Percentiles rank a stretch among this genome's conserved stretches.
Evolutionary conservation across 2,113 vertebrate species (phyloP).

Genomic region (Gracilinanus agilis): DNA sequence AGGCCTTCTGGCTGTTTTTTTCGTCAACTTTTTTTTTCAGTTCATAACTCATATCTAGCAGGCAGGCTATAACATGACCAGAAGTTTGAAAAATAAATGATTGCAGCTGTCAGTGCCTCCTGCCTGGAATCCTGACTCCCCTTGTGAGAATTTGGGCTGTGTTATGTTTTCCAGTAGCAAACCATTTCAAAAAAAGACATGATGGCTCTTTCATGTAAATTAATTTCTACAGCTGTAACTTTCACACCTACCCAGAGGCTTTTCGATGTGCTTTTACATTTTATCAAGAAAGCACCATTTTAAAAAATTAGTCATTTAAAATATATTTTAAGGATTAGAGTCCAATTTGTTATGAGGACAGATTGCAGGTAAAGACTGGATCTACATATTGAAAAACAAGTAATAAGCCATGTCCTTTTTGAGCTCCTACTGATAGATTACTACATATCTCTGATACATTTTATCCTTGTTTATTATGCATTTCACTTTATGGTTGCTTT

Average conservation of each 20-base stretch:
- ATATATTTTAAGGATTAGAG: conserved; percentile 43
- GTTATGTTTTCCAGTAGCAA: conserved; percentile 45
- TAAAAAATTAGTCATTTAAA: conserved; percentile 57
- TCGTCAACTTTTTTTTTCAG: conserved; percentile 45
- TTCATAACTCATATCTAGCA: conserved; percentile 45
- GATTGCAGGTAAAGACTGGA: conserved; percentile 54
- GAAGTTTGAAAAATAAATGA: conserved; percentile 71
- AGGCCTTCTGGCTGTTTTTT: conserved; percentile 64
- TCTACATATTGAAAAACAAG: conserved; percentile 52
- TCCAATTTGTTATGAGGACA: conserved; percentile 62
- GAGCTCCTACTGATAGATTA: conserved; percentile 35
- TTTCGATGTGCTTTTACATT: conserved; percentile 55
- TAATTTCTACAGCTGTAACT: conserved; percentile 68
- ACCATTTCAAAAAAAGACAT: conserved; percentile 44
- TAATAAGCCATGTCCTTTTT: conserved; percentile 41
- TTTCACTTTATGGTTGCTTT: neutral
- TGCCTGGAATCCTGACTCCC: conserved; percentile 26
- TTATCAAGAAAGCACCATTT: conserved; percentile 65
- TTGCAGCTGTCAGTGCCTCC: conserved; percentile 53
- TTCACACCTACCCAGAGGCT: conserved; percentile 59
- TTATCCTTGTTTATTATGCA: neutral
- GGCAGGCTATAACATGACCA: conserved; percentile 42
- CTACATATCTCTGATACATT: neutral
- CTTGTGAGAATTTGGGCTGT: conserved; percentile 36
- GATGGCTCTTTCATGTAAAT: conserved; percentile 68